Evolutionary conservation across 2,797 vertebrate genomes (phyloP).

Genomic region (Denticeps clupeoides): DNA sequence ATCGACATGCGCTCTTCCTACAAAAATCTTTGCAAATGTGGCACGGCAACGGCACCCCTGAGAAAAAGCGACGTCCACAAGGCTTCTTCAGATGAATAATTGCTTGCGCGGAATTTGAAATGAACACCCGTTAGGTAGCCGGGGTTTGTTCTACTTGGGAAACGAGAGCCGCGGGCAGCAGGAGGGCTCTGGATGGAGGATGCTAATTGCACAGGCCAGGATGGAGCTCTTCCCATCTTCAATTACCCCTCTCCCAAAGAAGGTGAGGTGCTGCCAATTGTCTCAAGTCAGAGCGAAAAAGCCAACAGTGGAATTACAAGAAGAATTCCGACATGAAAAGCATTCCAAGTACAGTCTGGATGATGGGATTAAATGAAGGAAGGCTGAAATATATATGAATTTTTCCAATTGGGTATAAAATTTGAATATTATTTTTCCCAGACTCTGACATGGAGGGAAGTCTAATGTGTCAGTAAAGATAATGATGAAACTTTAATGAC

Average conservation of each 20-base stretch:
- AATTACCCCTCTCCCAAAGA: conserved; percentile 16
- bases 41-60: conserved; percentile 17
- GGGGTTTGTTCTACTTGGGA: conserved; percentile 27
- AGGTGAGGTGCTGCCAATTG: conserved; percentile 17
- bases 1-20: too few relatives aligned
- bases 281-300: conserved; percentile 21
- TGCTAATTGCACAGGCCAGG: conserved; percentile 48
- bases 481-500: too few relatives aligned
- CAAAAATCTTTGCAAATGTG: too few relatives aligned
- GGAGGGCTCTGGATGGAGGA: conserved; percentile 34
- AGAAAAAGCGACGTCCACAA: conserved; percentile 11
- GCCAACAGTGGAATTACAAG: too few relatives aligned
- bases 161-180: conserved; percentile 31
- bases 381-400: too few relatives aligned
- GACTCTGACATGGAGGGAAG: too few relatives aligned
- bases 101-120: conserved; percentile 42
- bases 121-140: conserved; percentile 28
- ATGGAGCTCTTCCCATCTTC: conserved; percentile 9
- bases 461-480: too few relatives aligned
- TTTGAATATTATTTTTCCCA: too few relatives aligned
- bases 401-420: too few relatives aligned
- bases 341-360: too few relatives aligned
- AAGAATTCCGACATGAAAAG: too few relatives aligned
- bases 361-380: too few relatives aligned
- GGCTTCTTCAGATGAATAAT: conserved; percentile 35